Conservation (phyloP, 2,113 vertebrate genomes). For the Asarcornis scutulata region DNA sequence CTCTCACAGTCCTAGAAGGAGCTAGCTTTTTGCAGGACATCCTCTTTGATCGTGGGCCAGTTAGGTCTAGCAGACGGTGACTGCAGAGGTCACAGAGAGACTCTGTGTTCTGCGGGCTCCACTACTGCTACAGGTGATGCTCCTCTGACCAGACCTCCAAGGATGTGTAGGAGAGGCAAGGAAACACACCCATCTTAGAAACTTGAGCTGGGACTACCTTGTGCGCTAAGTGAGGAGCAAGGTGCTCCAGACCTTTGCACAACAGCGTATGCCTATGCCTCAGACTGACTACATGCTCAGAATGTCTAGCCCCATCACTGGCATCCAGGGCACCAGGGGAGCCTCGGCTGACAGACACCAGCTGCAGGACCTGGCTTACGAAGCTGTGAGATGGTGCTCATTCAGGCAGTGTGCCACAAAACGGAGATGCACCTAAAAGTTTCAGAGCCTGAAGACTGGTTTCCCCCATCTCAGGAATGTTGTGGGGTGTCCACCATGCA, state of each 20-base stretch:
- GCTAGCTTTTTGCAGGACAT: background rate
- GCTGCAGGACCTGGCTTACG: background rate
- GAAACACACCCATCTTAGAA: rapidly evolving
- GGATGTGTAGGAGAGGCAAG: background rate
- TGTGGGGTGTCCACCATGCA: background rate
- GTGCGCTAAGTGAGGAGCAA: background rate
- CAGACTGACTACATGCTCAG: background rate
- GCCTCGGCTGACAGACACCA: background rate
- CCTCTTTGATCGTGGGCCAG: background rate
- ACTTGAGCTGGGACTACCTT: background rate
- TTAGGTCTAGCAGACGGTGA: background rate
- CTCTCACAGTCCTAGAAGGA: background rate
- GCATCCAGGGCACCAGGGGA: rapidly evolving
- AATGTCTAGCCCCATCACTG: rapidly evolving
- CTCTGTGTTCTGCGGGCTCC: background rate
- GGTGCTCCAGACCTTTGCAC: rapidly evolving
- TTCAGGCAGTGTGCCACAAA: background rate
- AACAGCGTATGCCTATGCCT: background rate
- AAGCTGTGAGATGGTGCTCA: background rate
- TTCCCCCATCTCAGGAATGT: background rate
- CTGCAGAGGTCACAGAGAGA: background rate
- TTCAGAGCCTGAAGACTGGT: background rate
- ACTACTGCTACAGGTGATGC: rapidly evolving
- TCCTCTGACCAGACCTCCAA: background rate
- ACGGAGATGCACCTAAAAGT: background rate